Evolutionary conservation across 2,797 vertebrate genomes (phyloP).

Genomic region (Caiman crocodilus): DNA sequence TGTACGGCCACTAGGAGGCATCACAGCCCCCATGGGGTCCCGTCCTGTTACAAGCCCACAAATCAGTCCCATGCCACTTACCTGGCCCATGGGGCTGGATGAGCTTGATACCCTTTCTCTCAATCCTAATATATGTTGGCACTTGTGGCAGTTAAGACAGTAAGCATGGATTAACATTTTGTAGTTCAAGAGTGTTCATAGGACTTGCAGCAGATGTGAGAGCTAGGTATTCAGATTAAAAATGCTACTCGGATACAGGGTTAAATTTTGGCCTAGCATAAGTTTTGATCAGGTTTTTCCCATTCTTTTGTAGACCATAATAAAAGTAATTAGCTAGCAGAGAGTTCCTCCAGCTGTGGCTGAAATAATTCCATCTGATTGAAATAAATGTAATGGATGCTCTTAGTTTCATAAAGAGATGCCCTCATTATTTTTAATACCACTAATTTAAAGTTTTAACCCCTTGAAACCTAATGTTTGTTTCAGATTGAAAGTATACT

Average conservation of each 20-base stretch:
- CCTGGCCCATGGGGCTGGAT: too few species aligned
- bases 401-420: background rate
- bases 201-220: background rate
- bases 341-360: background rate
- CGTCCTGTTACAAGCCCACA: too few species aligned
- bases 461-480: background rate
- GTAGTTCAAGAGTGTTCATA: background rate
- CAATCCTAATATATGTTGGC: too few species aligned
- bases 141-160: too few species aligned
- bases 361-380: background rate
- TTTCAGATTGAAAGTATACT: conserved; percentile 2
- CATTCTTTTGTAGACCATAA: background rate
- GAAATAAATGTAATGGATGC: background rate
- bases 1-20: too few species aligned
- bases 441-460: background rate
- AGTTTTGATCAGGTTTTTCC: background rate
- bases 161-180: background rate
- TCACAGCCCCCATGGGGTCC: too few species aligned
- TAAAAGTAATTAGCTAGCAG: background rate
- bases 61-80: too few species aligned
- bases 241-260: fast-evolving
- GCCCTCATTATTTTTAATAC: background rate
- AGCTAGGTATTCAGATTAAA: background rate
- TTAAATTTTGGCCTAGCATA: background rate
- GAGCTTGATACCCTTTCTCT: too few species aligned